Evolutionary conservation across 2,797 vertebrate genomes (phyloP).

Genomic region (Cryptoblepharus egeriae): DNA sequence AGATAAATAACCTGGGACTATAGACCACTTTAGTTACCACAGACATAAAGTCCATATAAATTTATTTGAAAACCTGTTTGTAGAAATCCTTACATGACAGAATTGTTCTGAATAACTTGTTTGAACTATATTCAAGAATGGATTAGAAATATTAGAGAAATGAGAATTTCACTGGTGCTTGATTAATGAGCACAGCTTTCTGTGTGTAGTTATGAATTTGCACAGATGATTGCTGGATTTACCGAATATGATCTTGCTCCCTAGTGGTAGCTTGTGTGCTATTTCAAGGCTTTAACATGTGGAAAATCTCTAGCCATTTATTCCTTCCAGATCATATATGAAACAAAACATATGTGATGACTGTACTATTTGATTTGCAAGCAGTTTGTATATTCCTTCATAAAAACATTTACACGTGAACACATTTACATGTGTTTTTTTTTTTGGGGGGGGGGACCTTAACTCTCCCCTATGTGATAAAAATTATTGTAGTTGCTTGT

Average conservation of each 20-base stretch:
- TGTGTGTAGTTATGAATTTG: background rate
- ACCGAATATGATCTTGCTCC: background rate
- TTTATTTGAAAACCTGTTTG: background rate
- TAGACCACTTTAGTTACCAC: background rate
- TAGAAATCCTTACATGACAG: slow-evolving; percentile 5
- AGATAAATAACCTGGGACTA: background rate
- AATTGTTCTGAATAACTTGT: background rate
- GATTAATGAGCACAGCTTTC: no score
- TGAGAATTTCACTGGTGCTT: background rate
- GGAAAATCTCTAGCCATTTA: background rate
- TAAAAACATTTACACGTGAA: no score
- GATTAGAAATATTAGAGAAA: background rate
- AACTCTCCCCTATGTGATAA: background rate
- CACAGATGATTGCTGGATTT: background rate
- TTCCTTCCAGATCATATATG: background rate
- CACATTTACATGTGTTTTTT: background rate
- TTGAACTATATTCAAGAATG: background rate
- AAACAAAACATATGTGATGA: background rate
- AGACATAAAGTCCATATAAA: background rate
- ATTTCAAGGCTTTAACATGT: slow-evolving; percentile 1
- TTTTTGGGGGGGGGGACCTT: background rate
- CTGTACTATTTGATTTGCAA: background rate
- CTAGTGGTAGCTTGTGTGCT: background rate
- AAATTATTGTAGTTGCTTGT: no score
- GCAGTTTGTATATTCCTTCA: background rate